Evolutionary conservation across 2,797 vertebrate species (phyloP), one percentile per base, ranked within the genome.

Genomic region (Melanotaenia nigrans): DNA sequence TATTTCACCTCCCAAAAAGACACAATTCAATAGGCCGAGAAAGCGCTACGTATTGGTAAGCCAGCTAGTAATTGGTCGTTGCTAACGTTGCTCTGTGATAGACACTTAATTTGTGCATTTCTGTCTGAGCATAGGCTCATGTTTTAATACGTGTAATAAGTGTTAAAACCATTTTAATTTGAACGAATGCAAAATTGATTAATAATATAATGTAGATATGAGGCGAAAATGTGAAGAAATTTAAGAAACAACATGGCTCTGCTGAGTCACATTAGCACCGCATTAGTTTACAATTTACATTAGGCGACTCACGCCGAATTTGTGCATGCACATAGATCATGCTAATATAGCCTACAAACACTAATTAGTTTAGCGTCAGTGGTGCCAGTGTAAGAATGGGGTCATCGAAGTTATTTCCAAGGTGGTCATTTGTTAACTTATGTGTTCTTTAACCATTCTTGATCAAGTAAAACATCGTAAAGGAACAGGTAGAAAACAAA

Each of bases 1-100:
- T 89, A 75, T 66, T 68, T 76, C 75, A 73, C 90, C 61, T 42
- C 53, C 4, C 36, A 64, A 74, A 54, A 61, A 87, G 68, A 68
- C 4, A 65, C 54, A 1, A 35, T 64, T 5, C 62, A 1, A 93
- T 92, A 69, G 91, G 92, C 35, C 54, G 1, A 45, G 10, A 13
- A 13, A 12, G 0, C 9, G 0, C 10, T 0, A 36, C 38, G 60
- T 53, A 1, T 14, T 0, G 90, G 79, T 79, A 90, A 83, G 40
- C 1, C 2, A 1, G 42, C 4, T 16, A 0, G 0, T 71, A 68
- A 47, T 92, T 91, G 89, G 91, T 36, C 77, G 42, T 74, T 74
- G 16, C 33, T 59, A 71, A 74, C 63, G 45, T 33, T 62, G 20
- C 22, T 65, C 49, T 28, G n/a, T 65, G 53, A 73, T 35, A 77